Evolutionary conservation across 1,140 invertebrate species (phyloP).

Genomic region (Penaeus japonicus): DNA sequence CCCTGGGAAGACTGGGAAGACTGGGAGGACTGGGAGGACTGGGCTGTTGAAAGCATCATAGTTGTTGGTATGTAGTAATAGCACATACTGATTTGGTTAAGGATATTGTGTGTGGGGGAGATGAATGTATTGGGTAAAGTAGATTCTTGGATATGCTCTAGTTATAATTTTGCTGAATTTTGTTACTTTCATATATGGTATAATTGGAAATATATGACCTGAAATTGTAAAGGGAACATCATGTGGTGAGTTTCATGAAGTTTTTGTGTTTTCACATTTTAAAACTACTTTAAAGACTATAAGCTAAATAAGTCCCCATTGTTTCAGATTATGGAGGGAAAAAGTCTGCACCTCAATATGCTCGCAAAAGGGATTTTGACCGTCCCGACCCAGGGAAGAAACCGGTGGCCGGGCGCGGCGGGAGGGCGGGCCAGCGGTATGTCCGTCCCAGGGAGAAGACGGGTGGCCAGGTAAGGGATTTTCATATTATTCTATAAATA

Average conservation of each 20-base stretch:
- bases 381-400: conserved; percentile 39
- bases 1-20: too few species aligned
- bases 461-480: conserved; percentile 43
- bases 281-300: not conserved
- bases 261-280: not conserved
- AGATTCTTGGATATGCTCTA: too few species aligned
- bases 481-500: not conserved
- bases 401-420: conserved; percentile 39
- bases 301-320: not conserved
- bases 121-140: too few species aligned
- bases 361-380: conserved; percentile 33
- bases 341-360: conserved; percentile 18
- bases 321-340: conserved; percentile 35
- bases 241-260: not conserved
- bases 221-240: too few species aligned
- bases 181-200: too few species aligned
- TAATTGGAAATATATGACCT: too few species aligned
- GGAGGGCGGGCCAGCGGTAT: conserved; percentile 54
- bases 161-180: too few species aligned
- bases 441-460: conserved; percentile 55
- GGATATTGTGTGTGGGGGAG: too few species aligned
- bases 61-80: too few species aligned
- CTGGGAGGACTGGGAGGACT: too few species aligned
- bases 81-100: too few species aligned
- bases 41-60: too few species aligned